Base-by-base conservation (phyloP, 2,888 invertebrate genomes). In the Masnerella sp. region DNA sequence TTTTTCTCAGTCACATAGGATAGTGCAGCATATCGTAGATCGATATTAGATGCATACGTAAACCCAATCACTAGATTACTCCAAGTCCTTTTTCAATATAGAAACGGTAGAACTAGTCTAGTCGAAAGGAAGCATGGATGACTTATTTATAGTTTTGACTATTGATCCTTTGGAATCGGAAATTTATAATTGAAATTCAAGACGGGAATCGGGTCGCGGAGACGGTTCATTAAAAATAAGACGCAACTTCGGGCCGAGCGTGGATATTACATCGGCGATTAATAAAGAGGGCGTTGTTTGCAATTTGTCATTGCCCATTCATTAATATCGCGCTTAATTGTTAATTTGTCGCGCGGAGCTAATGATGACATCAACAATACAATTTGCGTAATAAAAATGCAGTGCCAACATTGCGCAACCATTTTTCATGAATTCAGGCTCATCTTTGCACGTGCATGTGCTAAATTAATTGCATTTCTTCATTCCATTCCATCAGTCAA, bases 391-490 rank as follows among this genome's bases (percentile, higher is more conserved):
- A 59, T 49, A 67, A 68, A 68, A 49, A 58, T 30, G 8, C 51
- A 59, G 38, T 30, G 51, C 7, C 45, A 52, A 58, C 62, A 22
- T 58, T 42, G 40, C 34, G 47, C 47, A 47, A 38, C 30, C 43
- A 59, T 65, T 72, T 59, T 72, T 52, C 58, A 61, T 52, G 49
- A 67, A 67, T 56, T 61, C 59, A 65, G 42, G 12, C 49, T 40
- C 40, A 54, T 42, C 56, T 43, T 45, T 72, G 65, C 72, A 72
- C 45, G 72, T 72, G 65, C 59, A 65, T 61, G 72, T 45, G 47
- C 45, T 54, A 59, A 69, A 65, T 72, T 72, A 59, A 72, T 65
- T 61, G 54, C 59, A 65, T 65, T 72, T 40, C 52, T 65, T 61
- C 45, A 40, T 72, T 43, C 40, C 38, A 58, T 58, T 65, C 47